Base-by-base conservation (phyloP, 2,113 vertebrate species). In the Oryzias javanicus region DNA sequence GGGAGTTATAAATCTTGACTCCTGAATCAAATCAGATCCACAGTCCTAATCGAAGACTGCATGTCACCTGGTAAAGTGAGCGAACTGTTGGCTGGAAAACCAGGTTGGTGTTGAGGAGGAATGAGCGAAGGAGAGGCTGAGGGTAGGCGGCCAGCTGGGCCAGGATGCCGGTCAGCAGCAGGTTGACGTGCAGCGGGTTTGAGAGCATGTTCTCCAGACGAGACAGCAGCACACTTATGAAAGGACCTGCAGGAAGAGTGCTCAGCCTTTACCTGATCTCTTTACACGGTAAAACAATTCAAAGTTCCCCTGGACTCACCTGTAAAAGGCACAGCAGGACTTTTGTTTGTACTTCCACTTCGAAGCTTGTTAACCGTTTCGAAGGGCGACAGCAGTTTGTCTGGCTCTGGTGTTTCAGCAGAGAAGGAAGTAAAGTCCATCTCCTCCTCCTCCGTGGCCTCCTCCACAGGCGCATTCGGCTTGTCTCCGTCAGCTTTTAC, bases 171-270 rank as follows among this genome's bases (percentile, higher is more conserved):
- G 97, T 97, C 15, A 99, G 86, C 78, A 99, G 77, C 85, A 99
- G 68, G 82, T 99, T 99, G 6, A 98, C 94, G 0, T 97, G 94
- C 52, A 98, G 85, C 1, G 95, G 93, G 79, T 99, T 99, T 14
- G 95, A 93, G 81, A 94, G 85, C 97, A 99, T 98, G 84, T 98
- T 98, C 90, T 98, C 97, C 90, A 98, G 89, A 51, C 97, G 96
- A 0, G 97, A 99, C 61, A 99, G 72, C 69, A 99, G 92, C 72
- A 99, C 97, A 0, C 97, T 99, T 87, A 98, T 89, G 74, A 99
- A 99, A 0, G 96, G 97, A 40, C 97, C 97, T 99, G 89, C 45
- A 42, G 64, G 60, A 42, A 5, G 55, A 45, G 16, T 41, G 2
- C 19, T 27, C 17, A 3, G 17, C 5, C 22, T 41, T 20, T 13